A percentile compares a stretch with the other conserved stretches of the same genome.
Evolutionary conservation across 2,113 vertebrate genomes (phyloP).

Genomic region (Harpagus bidentatus): DNA sequence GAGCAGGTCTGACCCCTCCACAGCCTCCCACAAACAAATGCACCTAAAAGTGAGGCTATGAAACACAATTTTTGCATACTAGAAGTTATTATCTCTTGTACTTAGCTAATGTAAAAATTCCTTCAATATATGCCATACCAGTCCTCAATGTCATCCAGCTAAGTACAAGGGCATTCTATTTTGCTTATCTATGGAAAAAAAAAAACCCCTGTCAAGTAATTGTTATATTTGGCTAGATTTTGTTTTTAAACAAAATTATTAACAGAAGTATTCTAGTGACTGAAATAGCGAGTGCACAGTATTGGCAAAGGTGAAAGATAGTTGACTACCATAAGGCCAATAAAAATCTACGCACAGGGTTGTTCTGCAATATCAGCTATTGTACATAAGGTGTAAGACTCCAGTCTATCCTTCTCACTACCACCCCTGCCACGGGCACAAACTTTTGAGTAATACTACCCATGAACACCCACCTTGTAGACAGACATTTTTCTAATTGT

Average conservation of each 20-base stretch:
- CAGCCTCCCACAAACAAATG: not conserved
- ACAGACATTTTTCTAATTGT: not conserved
- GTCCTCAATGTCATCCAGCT: not conserved
- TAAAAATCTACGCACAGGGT: not conserved
- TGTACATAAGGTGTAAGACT: not conserved
- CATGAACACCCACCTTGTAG: not conserved
- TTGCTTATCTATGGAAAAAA: not conserved
- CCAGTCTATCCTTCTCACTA: not conserved
- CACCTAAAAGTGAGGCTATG: not conserved
- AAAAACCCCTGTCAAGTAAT: not conserved
- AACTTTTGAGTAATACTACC: not conserved
- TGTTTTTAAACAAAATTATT: not conserved
- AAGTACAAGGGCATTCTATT: not conserved
- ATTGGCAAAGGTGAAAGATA: not conserved
- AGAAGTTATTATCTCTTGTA: not conserved
- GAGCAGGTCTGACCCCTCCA: not conserved
- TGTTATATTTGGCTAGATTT: not conserved
- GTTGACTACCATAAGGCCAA: fast-evolving
- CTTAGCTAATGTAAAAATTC: not conserved
- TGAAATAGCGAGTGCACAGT: not conserved
- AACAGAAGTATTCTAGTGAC: not conserved
- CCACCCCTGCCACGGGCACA: fast-evolving
- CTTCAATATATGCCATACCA: not conserved
- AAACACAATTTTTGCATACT: not conserved
- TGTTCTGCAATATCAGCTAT: not conserved